Conservation (phyloP, 2,888 invertebrate species). For the Lottia scabra region DNA sequence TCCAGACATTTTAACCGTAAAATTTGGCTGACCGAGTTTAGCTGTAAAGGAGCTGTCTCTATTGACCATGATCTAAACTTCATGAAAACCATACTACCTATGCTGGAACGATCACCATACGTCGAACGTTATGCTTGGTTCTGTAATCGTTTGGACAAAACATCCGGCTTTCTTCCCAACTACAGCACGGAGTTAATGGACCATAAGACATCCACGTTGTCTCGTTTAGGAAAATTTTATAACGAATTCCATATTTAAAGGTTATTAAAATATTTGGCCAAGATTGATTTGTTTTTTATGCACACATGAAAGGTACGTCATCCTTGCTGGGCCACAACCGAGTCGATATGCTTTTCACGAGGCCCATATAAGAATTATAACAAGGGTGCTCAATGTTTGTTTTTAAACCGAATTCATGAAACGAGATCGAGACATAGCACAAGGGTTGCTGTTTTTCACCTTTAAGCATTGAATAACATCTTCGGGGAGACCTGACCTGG, state of each 20-base stretch:
- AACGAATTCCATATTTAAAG: conserved; percentile 11
- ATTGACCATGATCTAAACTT: conserved; percentile 28
- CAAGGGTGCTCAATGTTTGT: too few species aligned
- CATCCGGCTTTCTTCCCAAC: conserved; percentile 8
- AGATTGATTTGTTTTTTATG: too few species aligned
- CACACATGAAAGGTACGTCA: too few species aligned
- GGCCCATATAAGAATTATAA: too few species aligned
- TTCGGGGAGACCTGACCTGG: too few species aligned
- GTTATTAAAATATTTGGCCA: too few species aligned
- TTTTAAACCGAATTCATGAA: too few species aligned
- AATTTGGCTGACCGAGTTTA: conserved; percentile 43
- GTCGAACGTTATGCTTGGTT: conserved; percentile 38
- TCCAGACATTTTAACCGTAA: conserved; percentile 34
- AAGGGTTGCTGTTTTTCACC: too few species aligned
- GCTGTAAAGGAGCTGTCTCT: conserved; percentile 31
- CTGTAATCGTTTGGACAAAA: conserved; percentile 22
- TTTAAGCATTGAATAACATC: too few species aligned
- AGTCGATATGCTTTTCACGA: too few species aligned
- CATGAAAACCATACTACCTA: conserved; percentile 35
- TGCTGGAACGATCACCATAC: conserved; percentile 32
- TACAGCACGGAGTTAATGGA: conserved; percentile 30
- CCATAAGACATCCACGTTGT: conserved; percentile 20
- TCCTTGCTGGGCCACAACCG: too few species aligned
- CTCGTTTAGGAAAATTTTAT: conserved; percentile 31
- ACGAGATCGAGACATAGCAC: too few species aligned